A percentile compares a stretch with the other conserved stretches of the same genome.
phyloP scores from a whole-genome alignment of 2,888 invertebrate genomes.

The Volucella inflata region DNA sequence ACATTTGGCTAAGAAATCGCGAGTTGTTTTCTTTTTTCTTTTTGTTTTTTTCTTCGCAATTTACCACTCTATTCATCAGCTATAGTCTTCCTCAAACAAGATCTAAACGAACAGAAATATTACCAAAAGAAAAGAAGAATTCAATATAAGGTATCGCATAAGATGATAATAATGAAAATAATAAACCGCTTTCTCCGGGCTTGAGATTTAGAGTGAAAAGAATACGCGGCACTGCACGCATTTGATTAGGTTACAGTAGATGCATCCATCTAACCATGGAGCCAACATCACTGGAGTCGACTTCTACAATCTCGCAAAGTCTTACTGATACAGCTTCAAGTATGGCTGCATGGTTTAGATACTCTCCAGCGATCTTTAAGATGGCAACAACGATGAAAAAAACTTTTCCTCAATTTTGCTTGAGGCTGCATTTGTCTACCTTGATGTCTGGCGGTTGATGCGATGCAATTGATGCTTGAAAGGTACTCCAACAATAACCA shows the following conservation, averaged over 20 bases:
- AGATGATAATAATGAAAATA: constrained; percentile 38
- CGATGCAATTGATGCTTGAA: constrained; percentile 30
- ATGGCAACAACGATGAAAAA: constrained; percentile 41
- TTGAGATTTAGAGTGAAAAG: constrained; percentile 73
- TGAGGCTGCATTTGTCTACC: constrained; percentile 40
- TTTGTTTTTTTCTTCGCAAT: constrained; percentile 17
- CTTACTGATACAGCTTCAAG: not conserved
- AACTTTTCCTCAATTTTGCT: constrained; percentile 62
- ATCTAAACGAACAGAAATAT: constrained; percentile 33
- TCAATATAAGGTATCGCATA: constrained; percentile 38
- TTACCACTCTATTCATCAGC: not conserved
- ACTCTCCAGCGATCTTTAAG: constrained; percentile 23
- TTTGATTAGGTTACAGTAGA: constrained; percentile 60
- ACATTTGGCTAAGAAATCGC: constrained; percentile 68
- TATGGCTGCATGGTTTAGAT: constrained; percentile 14
- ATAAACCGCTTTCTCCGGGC: constrained; percentile 73
- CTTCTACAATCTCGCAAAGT: constrained; percentile 4
- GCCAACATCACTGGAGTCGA: constrained; percentile 18
- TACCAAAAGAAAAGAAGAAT: constrained; percentile 25
- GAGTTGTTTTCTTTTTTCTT: constrained; percentile 58
- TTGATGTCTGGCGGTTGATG: constrained; percentile 11
- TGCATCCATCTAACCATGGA: constrained; percentile 39
- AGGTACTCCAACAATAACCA: constrained; percentile 2
- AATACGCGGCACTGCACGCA: constrained; percentile 70
- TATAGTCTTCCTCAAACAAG: constrained; percentile 29